Evolutionary conservation across 2,888 invertebrate genomes (phyloP), one percentile per base, ranked within the genome.

Genomic region (Cephus runcator): DNA sequence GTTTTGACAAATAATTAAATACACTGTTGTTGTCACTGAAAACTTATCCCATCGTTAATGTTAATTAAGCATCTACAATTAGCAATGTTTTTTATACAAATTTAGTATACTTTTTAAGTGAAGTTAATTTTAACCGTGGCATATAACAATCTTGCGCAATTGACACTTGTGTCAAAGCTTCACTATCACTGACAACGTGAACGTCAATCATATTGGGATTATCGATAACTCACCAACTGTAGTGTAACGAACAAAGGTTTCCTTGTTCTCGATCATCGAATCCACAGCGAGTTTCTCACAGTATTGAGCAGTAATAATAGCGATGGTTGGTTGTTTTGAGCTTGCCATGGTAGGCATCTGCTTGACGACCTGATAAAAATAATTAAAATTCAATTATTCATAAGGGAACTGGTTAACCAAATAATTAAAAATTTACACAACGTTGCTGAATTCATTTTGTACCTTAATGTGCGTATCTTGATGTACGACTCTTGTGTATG

Each of bases 271-370:
- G 90, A 99, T 97, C 97, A 99, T 97, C 30, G 98, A 96, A 92
- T 99, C 99, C 0, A 99, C 98, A 1, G 99, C 99, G 86, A 98
- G 93, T 92, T 99, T 99, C 92, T 99, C 99, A 89, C 98, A 98
- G 92, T 98, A 99, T 88, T 98, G 95, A 0, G 98, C 98, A 0
- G 99, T 99, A 80, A 99, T 97, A 79, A 99, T 97, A n/a, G 98
- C 99, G 88, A 99, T 98, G 33, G 97, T 98, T 0, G 99, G 99
- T 90, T 98, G 98, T 86, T 98, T 97, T 35, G 96, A 95, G 80
- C 96, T 96, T 77, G 95, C 95, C 90, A 98, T 95, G 15, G 96
- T 96, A 23, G 98, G 98, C 97, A 98, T 97, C 93, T 98, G 98
- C 89, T 97, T 97, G 79, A 98, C 98, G 79, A 98, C 96, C 95